Evolutionary conservation across 2,113 vertebrate genomes (phyloP).

Genomic region (Oncorhynchus gorbuscha): DNA sequence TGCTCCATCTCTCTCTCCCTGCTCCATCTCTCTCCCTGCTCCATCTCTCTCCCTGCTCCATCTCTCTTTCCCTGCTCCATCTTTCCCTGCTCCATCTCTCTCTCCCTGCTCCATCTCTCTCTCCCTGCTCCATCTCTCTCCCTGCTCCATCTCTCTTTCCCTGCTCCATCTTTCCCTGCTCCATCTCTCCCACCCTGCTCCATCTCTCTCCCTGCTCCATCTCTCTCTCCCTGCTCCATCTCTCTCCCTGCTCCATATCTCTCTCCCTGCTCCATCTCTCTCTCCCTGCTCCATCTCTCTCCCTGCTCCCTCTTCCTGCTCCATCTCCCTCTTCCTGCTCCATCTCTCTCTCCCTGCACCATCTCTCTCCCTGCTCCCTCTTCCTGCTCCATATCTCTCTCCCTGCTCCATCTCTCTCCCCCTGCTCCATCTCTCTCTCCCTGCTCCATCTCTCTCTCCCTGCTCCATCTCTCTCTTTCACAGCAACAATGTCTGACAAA

Average conservation of each 20-base stretch:
- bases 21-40: too few relatives aligned
- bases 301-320: background rate
- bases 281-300: background rate
- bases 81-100: background rate
- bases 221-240: background rate
- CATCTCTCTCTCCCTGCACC: too few relatives aligned
- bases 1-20: background rate
- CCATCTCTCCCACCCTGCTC: too few relatives aligned
- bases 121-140: background rate
- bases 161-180: background rate
- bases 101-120: background rate
- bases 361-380: background rate
- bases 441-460: background rate
- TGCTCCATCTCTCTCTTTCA: background rate
- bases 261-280: background rate
- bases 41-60: too few relatives aligned
- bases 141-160: background rate
- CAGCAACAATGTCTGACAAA: slow-evolving; percentile 86
- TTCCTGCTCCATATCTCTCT: background rate
- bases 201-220: too few relatives aligned
- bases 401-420: background rate
- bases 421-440: background rate
- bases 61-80: slow-evolving; percentile 1
- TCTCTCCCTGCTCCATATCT: background rate
- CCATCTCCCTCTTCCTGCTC: background rate